phyloP scores from a whole-genome alignment of 2,888 invertebrate species.

The Eupithecia inturbata region DNA sequence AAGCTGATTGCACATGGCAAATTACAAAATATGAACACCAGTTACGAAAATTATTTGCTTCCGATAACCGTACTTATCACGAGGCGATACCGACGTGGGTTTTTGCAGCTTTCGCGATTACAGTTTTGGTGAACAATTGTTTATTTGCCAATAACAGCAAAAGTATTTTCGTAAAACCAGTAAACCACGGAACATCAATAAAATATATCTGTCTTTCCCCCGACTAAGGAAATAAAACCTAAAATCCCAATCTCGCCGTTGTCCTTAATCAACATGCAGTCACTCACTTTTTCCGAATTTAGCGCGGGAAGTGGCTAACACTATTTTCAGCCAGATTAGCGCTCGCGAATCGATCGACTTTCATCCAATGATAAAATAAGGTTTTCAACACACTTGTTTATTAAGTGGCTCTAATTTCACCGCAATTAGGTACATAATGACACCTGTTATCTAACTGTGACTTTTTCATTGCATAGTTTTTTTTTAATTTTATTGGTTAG shows the following conservation, averaged over 20 bases:
- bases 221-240: background rate
- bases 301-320: background rate
- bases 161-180: background rate
- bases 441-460: too few relatives aligned
- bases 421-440: too few relatives aligned
- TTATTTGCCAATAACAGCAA: background rate
- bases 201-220: background rate
- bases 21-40: slow-evolving; percentile 12
- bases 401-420: too few relatives aligned
- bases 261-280: slow-evolving; percentile 5
- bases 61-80: slow-evolving; percentile 2
- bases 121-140: background rate
- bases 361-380: background rate
- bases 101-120: background rate
- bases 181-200: background rate
- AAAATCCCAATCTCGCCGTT: background rate
- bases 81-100: background rate
- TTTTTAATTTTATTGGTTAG: too few relatives aligned
- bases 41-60: slow-evolving; percentile 18
- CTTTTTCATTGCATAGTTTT: too few relatives aligned
- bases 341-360: background rate
- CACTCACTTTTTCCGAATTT: background rate
- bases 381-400: too few relatives aligned
- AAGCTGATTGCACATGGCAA: slow-evolving; percentile 12
- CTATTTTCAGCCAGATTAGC: background rate